These are phyloP conservation scores for Chloropsis hardwickii DNA, from an alignment of 2,113 vertebrate species.

Conservation along the genomic window DNA sequence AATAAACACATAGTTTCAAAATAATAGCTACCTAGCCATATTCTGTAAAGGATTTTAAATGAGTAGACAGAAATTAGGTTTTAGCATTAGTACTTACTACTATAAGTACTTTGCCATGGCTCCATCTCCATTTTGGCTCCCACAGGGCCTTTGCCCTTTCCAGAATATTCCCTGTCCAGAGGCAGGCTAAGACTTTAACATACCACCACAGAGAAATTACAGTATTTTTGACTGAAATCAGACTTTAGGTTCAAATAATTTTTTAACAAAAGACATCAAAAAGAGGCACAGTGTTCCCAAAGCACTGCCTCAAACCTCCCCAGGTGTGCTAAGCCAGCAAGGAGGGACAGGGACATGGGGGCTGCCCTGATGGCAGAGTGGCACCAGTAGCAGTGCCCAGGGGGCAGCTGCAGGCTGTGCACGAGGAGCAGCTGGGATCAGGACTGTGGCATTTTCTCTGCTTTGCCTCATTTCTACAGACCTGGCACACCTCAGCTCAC, in stretches of 20 bases:
- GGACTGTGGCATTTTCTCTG: neutral
- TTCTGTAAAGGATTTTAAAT: neutral
- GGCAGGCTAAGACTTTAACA: neutral
- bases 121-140: neutral
- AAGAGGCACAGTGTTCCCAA: neutral
- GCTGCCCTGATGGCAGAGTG: neutral
- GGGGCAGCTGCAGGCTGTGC: neutral
- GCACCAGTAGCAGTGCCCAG: fast-evolving
- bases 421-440: neutral
- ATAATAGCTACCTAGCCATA: neutral
- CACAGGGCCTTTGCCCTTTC: neutral
- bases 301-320: neutral
- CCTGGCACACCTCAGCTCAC: fast-evolving
- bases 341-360: fast-evolving
- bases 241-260: neutral
- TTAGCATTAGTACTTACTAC: neutral
- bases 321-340: fast-evolving
- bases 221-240: neutral
- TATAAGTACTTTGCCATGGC: neutral
- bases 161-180: neutral
- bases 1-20: neutral
- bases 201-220: neutral
- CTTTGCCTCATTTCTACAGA: neutral
- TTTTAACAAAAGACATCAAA: neutral
- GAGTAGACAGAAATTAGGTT: neutral